Percentiles rank a stretch among this genome's conserved stretches.
These are phyloP conservation scores for Scaptomyza graminum DNA, from an alignment of 1,140 invertebrate species.

Conservation along the genomic window DNA sequence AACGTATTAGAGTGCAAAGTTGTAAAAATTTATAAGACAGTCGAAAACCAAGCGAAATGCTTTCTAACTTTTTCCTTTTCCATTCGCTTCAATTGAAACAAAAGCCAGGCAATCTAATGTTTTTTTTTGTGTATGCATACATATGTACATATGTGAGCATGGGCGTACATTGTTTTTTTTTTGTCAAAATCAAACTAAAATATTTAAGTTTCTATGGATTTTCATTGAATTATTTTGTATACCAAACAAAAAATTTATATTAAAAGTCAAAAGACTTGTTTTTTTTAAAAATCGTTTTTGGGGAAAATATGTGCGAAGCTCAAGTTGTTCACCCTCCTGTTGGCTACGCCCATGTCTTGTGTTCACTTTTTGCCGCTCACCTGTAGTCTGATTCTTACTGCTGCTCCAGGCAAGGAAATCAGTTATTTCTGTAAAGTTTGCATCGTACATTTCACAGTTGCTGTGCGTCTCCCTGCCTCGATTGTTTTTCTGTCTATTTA, in stretches of 20 bases:
- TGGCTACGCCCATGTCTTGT: neutral
- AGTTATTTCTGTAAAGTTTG: slow-evolving; percentile 70
- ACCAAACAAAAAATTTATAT: too few relatives aligned
- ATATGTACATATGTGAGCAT: neutral
- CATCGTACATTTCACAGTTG: slow-evolving; percentile 81
- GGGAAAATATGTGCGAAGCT: neutral
- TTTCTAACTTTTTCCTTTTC: slow-evolving; percentile 2
- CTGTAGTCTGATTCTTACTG: slow-evolving; percentile 62
- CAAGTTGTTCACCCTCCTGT: neutral
- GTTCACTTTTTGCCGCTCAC: slow-evolving; percentile 35
- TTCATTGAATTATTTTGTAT: too few relatives aligned
- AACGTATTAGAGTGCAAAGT: slow-evolving; percentile 78
- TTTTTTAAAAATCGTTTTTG: too few relatives aligned
- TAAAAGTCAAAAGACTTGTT: too few relatives aligned
- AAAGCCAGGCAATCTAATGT: slow-evolving; percentile 2
- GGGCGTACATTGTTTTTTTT: neutral
- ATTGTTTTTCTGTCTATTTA: slow-evolving; percentile 68
- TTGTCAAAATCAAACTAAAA: neutral
- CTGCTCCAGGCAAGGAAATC: slow-evolving; percentile 69
- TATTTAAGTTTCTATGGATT: too few relatives aligned
- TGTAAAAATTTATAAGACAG: slow-evolving; percentile 65
- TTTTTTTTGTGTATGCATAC: neutral
- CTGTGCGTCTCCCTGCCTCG: slow-evolving; percentile 70
- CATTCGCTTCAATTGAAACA: slow-evolving; percentile 4
- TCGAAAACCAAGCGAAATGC: slow-evolving; percentile 9